Conservation (phyloP, 2,888 invertebrate genomes). For the Thalpophila matura region DNA sequence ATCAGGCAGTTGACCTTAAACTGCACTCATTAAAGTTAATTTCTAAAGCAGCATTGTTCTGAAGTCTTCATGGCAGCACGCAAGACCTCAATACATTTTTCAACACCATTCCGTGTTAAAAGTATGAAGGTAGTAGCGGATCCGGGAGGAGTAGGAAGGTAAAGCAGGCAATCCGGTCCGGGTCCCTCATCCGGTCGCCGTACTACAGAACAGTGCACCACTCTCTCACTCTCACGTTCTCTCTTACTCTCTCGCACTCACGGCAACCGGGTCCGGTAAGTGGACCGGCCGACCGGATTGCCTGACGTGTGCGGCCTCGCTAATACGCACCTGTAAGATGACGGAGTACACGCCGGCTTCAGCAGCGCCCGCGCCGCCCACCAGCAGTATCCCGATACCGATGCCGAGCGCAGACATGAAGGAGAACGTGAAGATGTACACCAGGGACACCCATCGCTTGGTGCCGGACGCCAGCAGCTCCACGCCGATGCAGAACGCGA, state of each 20-base stretch:
- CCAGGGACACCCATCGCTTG: conserved; percentile 90
- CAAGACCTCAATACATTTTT: conserved; percentile 1
- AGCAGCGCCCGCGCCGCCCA: conserved; percentile 90
- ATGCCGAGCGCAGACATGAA: conserved; percentile 95
- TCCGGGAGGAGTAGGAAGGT: too few relatives aligned
- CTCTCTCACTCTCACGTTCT: too few relatives aligned
- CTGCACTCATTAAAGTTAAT: conserved; percentile 7
- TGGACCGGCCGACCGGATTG: too few relatives aligned
- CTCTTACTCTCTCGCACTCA: too few relatives aligned
- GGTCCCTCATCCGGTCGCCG: too few relatives aligned
- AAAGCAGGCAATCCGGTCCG: too few relatives aligned
- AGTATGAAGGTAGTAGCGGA: too few relatives aligned
- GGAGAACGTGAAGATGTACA: conserved; percentile 94
- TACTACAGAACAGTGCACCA: too few relatives aligned
- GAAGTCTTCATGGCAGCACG: conserved; percentile 3
- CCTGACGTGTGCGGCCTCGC: too few relatives aligned
- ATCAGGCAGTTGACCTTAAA: conserved; percentile 1
- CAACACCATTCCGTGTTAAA: too few relatives aligned
- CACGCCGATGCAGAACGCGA: conserved; percentile 96
- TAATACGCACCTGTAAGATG: conserved; percentile 92
- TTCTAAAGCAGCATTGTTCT: conserved; percentile 30
- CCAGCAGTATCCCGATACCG: conserved; percentile 93
- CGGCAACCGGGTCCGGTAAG: too few relatives aligned
- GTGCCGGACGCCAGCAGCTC: conserved; percentile 94
- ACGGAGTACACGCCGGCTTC: conserved; percentile 92